These are phyloP conservation scores for Andrena praecox DNA, from an alignment of 2,888 invertebrate genomes.

Conservation along the genomic window DNA sequence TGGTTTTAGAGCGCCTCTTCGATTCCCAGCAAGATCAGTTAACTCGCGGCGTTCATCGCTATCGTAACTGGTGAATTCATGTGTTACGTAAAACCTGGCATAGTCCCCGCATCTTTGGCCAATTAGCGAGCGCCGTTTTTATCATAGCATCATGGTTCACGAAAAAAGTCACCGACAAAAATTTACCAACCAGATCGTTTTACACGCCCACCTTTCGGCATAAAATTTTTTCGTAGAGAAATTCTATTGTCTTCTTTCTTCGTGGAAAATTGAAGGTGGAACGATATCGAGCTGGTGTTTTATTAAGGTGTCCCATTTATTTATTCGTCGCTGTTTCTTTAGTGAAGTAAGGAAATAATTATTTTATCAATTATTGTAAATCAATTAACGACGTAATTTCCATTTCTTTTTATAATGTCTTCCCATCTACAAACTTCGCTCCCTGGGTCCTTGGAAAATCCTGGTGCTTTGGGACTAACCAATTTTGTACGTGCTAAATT, in stretches of 20 bases:
- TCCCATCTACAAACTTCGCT: too few species aligned
- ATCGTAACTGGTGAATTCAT: constrained; percentile 63
- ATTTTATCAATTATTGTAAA: too few species aligned
- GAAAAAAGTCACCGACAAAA: constrained; percentile 54
- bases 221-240: constrained; percentile 3
- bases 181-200: not conserved
- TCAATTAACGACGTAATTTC: too few species aligned
- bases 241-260: not conserved
- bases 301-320: too few species aligned
- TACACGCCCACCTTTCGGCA: not conserved
- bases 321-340: too few species aligned
- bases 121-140: constrained; percentile 69
- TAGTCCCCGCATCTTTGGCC: constrained; percentile 58
- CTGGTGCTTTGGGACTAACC: too few species aligned
- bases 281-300: too few species aligned
- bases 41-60: constrained; percentile 38
- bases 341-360: too few species aligned
- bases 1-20: not conserved
- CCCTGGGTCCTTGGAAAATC: too few species aligned
- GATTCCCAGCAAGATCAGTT: not conserved
- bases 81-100: constrained; percentile 68
- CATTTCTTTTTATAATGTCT: too few species aligned
- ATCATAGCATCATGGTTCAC: constrained; percentile 72
- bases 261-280: too few species aligned
- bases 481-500: too few species aligned